Evolutionary conservation across 2,888 invertebrate genomes (phyloP).

Genomic region (Nemotelus pantherinus): DNA sequence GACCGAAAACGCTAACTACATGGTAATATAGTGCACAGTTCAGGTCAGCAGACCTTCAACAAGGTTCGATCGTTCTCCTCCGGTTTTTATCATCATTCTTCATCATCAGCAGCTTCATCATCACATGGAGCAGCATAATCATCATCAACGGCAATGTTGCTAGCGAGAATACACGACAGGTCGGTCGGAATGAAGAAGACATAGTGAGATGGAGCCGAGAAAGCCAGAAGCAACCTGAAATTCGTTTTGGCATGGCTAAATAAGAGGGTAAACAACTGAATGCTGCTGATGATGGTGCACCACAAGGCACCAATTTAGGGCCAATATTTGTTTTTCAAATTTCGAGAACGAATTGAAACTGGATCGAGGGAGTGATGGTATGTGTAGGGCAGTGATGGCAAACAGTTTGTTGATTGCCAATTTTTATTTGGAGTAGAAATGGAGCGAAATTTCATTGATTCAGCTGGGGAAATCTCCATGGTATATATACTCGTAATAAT

Average conservation of each 20-base stretch:
- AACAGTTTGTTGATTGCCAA: background rate
- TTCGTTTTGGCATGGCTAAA: conserved; percentile 30
- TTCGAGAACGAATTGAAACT: conserved; percentile 10
- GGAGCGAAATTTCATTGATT: too few relatives aligned
- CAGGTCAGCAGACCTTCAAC: conserved; percentile 18
- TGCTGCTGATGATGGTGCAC: conserved; percentile 32
- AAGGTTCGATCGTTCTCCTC: background rate
- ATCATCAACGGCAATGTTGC: conserved; percentile 31
- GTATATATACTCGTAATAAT: too few relatives aligned
- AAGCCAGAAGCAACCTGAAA: conserved; percentile 20
- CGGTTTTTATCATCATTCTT: conserved; percentile 6
- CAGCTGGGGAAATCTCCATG: too few relatives aligned
- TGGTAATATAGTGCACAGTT: background rate
- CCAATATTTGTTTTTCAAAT: conserved; percentile 47
- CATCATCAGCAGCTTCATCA: conserved; percentile 31
- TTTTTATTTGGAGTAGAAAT: too few relatives aligned
- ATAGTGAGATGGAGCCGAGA: background rate
- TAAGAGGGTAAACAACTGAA: conserved; percentile 31
- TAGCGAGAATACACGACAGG: background rate
- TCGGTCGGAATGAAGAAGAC: conserved; percentile 16
- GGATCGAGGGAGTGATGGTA: background rate
- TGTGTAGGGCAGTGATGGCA: background rate
- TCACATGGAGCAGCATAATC: conserved; percentile 8
- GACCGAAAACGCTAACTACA: background rate
- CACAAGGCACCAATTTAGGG: conserved; percentile 47